Conservation (phyloP, 2,113 vertebrate genomes). For the Tonatia bakeri region DNA sequence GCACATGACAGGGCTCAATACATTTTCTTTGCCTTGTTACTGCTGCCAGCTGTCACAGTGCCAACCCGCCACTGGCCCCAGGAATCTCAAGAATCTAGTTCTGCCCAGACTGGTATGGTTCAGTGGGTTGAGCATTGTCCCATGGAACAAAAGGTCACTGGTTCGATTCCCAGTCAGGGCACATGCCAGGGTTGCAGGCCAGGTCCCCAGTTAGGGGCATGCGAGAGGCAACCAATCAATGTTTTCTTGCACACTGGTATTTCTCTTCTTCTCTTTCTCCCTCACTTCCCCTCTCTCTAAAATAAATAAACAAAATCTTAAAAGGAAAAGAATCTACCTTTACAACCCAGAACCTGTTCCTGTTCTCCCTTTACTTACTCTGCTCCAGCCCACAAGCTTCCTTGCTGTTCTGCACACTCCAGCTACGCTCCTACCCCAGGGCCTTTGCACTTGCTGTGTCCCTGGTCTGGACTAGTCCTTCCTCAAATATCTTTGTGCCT, state of each 20-base stretch:
- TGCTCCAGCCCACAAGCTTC: background rate
- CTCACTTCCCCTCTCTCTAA: too few relatives aligned
- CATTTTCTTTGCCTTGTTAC: background rate
- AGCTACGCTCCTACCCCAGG: background rate
- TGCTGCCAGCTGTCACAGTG: background rate
- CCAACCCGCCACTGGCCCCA: background rate
- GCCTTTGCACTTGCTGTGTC: background rate
- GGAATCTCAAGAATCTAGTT: background rate
- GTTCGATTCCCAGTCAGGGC: too few relatives aligned
- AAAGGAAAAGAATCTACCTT: background rate
- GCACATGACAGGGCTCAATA: background rate
- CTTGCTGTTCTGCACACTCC: rapidly evolving
- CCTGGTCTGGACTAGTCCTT: background rate
- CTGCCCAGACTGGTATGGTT: background rate
- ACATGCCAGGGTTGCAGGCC: too few relatives aligned
- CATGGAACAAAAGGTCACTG: too few relatives aligned
- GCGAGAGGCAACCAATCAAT: too few relatives aligned
- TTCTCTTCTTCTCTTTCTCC: too few relatives aligned
- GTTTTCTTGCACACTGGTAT: too few relatives aligned
- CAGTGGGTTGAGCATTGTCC: too few relatives aligned
- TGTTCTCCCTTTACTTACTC: background rate
- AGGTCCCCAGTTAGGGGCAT: too few relatives aligned
- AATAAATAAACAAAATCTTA: too few relatives aligned
- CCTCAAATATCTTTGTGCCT: background rate
- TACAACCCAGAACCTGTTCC: background rate